Evolutionary conservation across 53 echinoderm and acorn worm genomes (phyloP).

Genomic region (Hippasteria phrygiana): DNA sequence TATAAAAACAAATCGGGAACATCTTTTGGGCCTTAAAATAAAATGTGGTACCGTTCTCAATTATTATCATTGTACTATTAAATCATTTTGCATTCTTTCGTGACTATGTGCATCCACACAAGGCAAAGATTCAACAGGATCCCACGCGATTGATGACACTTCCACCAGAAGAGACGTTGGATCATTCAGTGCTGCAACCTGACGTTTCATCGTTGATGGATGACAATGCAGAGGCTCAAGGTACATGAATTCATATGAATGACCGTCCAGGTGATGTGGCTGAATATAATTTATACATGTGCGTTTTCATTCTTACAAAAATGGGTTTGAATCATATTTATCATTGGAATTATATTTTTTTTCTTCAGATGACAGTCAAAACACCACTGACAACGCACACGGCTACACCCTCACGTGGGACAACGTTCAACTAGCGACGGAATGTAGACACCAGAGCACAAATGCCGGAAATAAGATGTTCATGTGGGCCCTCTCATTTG

Average conservation of each 20-base stretch:
- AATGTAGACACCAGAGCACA: not conserved
- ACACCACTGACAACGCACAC: not conserved
- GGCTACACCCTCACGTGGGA: conserved; percentile 12
- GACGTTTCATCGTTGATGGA: not conserved
- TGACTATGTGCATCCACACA: too few relatives aligned
- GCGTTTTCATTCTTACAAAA: too few relatives aligned
- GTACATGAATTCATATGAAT: too few relatives aligned
- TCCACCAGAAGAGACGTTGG: conserved; percentile 4
- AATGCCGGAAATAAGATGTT: not conserved
- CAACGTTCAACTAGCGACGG: conserved; percentile 6
- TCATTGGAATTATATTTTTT: not conserved
- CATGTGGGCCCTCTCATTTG: not conserved
- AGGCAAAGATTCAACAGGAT: not conserved
- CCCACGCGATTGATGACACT: not conserved
- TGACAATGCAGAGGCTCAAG: not conserved
- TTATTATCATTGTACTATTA: too few relatives aligned
- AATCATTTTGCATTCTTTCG: too few relatives aligned
- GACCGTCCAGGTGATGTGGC: not conserved
- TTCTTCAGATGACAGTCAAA: not conserved
- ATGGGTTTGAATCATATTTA: not conserved
- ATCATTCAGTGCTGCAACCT: not conserved
- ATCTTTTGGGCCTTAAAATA: too few relatives aligned
- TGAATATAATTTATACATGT: too few relatives aligned
- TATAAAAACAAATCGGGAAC: too few relatives aligned
- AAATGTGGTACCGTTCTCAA: too few relatives aligned